Evolutionary conservation across 2,888 invertebrate species (phyloP), one percentile per base, ranked within the genome.

Genomic region (Drosophila stalkeri): DNA sequence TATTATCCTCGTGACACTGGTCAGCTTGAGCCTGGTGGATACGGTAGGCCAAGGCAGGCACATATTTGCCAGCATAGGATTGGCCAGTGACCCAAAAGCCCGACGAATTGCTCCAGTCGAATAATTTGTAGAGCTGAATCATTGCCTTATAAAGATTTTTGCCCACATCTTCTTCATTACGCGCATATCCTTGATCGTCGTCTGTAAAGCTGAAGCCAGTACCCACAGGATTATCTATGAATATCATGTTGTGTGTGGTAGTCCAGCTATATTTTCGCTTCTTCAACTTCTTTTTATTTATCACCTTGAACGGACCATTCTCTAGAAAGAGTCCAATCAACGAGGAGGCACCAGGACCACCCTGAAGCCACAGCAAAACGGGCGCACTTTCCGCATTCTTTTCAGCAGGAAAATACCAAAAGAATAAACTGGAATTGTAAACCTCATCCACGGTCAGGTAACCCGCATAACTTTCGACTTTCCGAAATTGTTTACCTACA

Each of bases 201-300:
- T 95, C 94, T 0, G 98, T 98, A 88, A 97, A 98, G 93, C 98
- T 98, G 91, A 96, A 99, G 0, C 98, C 98, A 6, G 97, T 96
- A 1, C 98, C 98, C 1, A 97, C 98, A 0, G 98, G 98, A 92
- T 97, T 98, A 92, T 99, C 98, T 65, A 99, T 96, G 92, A 97
- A 99, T 61, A 98, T 94, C 49, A 98, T 97, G 75, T 92, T 89
- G 51, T 97, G 97, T 14, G 95, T 95, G 43, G 94, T 93, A 59
- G 95, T 96, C 98, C 98, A 99, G 20, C 96, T 95, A 83, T 96
- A 96, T 80, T 96, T 95, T 41, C 97, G 94, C 72, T 94, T 92
- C 92, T 89, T 93, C 71, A 94, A 77, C 57, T 88, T 90, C 14
- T 91, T 92, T 6, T 91, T 0, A 95, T 94, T 37, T 3, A 55